Conservation (phyloP, 2,888 invertebrate genomes). For the Drosophila siamana region DNA sequence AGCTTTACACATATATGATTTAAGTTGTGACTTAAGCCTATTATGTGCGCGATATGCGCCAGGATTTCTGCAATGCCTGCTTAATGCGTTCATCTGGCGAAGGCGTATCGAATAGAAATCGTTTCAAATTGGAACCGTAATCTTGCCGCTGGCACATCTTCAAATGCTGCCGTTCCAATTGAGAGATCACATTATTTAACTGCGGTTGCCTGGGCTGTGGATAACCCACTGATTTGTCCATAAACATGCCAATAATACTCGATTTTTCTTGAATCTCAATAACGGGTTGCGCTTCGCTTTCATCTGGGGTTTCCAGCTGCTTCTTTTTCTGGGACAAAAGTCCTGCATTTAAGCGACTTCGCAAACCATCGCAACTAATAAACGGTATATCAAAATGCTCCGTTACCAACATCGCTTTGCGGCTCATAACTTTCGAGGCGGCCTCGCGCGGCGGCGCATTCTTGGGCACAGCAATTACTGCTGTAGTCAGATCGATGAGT, state of each 20-base stretch:
- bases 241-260: conserved; percentile 53
- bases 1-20: background rate
- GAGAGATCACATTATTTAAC: conserved; percentile 44
- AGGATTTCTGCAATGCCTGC: conserved; percentile 71
- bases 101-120: conserved; percentile 79
- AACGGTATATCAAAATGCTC: conserved; percentile 65
- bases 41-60: conserved; percentile 61
- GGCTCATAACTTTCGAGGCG: conserved; percentile 45
- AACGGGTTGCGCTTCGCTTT: background rate
- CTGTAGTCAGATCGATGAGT: conserved; percentile 77
- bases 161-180: conserved; percentile 46
- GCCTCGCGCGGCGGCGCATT: conserved; percentile 55
- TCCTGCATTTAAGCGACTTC: background rate
- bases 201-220: conserved; percentile 42
- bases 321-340: conserved; percentile 7
- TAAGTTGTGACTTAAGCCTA: background rate
- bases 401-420: background rate
- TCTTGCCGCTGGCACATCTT: conserved; percentile 48
- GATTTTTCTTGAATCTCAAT: conserved; percentile 11
- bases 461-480: conserved; percentile 63
- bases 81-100: conserved; percentile 83
- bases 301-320: background rate
- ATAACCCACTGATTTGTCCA: conserved; percentile 55
- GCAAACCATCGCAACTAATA: conserved; percentile 55
- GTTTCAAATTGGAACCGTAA: conserved; percentile 68